Conservation (phyloP, 2,113 vertebrate species). For the Asarcornis scutulata region DNA sequence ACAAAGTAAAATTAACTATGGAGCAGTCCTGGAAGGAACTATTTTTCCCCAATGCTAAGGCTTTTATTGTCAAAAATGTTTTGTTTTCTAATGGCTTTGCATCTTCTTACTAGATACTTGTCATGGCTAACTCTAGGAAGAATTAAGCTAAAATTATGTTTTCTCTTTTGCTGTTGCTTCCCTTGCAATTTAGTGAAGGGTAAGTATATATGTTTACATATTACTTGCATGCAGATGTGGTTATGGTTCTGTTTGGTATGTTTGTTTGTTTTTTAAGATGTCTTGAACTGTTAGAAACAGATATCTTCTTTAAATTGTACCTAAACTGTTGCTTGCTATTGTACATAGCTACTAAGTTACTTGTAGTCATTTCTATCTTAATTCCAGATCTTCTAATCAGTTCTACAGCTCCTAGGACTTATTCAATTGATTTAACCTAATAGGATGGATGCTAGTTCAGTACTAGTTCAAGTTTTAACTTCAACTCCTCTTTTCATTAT, state of each 20-base stretch:
- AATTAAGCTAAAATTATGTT: slow-evolving; percentile 55
- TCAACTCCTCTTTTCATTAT: neutral
- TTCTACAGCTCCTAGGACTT: neutral
- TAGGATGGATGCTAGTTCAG: neutral
- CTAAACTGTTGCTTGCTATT: neutral
- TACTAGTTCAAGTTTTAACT: neutral
- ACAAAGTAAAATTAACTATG: neutral
- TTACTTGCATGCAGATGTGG: slow-evolving; percentile 35
- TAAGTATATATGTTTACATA: slow-evolving; percentile 65
- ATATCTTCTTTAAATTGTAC: neutral
- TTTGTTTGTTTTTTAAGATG: neutral
- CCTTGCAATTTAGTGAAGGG: slow-evolving; percentile 80
- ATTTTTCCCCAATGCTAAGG: neutral
- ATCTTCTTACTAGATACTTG: slow-evolving; percentile 9
- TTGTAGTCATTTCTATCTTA: neutral
- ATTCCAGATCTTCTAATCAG: neutral
- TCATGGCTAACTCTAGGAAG: neutral
- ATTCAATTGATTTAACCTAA: neutral
- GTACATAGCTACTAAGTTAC: neutral
- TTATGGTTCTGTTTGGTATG: neutral
- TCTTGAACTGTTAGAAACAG: neutral
- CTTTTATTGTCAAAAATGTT: neutral
- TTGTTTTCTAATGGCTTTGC: slow-evolving; percentile 6
- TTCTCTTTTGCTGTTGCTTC: slow-evolving; percentile 74
- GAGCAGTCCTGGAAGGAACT: neutral